phyloP scores from a whole-genome alignment of 2,888 invertebrate genomes.

The Eristalis pertinax region DNA sequence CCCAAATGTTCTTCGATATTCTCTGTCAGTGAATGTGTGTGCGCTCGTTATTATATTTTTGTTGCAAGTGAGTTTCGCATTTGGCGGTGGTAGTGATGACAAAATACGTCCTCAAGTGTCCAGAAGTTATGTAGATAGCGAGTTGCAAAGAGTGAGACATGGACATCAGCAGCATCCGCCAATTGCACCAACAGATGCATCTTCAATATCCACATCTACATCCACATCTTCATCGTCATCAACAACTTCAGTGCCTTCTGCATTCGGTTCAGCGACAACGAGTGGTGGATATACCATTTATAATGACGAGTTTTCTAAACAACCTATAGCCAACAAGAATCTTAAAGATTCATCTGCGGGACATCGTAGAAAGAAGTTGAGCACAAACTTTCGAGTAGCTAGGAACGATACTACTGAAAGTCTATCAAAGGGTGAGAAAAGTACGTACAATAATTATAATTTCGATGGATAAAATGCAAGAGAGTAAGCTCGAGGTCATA shows the following conservation, averaged over 20 bases:
- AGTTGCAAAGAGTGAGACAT: conserved; percentile 40
- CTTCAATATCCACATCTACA: conserved; percentile 3
- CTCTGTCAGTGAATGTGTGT: conserved; percentile 30
- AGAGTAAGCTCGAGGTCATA: background rate
- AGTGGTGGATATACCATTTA: conserved; percentile 30
- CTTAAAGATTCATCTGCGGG: conserved; percentile 26
- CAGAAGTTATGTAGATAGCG: conserved; percentile 55
- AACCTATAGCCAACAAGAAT: conserved; percentile 23
- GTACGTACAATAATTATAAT: conserved; percentile 16
- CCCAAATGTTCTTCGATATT: conserved; percentile 19
- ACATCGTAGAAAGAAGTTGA: conserved; percentile 49
- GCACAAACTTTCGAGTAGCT: conserved; percentile 17
- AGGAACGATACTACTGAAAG: conserved; percentile 15
- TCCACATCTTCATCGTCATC: conserved; percentile 2
- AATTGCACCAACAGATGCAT: conserved; percentile 36
- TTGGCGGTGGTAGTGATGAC: conserved; percentile 19
- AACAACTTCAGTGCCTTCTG: conserved; percentile 1
- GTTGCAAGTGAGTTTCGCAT: conserved; percentile 38
- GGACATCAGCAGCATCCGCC: conserved; percentile 49
- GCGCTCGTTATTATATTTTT: conserved; percentile 43
- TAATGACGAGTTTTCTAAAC: conserved; percentile 13
- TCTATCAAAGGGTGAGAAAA: conserved; percentile 28
- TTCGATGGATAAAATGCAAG: background rate
- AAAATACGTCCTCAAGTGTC: conserved; percentile 36
- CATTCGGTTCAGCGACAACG: conserved; percentile 4